These are phyloP conservation scores for Amiota mariae DNA, from an alignment of 2,888 invertebrate species.

Conservation along the genomic window DNA sequence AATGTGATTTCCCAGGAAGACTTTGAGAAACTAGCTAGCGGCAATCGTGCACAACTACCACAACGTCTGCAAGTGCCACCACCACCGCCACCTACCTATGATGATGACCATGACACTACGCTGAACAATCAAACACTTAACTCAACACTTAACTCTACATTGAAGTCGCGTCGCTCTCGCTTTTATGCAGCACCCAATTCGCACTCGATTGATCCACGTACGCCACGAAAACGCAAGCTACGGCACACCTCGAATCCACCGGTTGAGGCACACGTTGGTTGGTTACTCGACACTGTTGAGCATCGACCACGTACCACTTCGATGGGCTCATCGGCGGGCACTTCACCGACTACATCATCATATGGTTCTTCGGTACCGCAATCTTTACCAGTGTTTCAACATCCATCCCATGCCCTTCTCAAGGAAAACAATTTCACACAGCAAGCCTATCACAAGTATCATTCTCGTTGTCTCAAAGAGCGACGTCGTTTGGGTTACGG, in stretches of 20 bases:
- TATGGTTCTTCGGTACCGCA: constrained; percentile 82
- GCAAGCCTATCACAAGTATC: constrained; percentile 97
- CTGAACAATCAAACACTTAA: constrained; percentile 59
- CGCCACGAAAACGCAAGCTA: constrained; percentile 89
- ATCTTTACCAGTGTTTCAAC: constrained; percentile 92
- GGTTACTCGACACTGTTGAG: constrained; percentile 95
- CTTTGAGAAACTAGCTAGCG: constrained; percentile 85
- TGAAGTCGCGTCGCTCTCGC: constrained; percentile 78
- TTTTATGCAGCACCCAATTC: constrained; percentile 97
- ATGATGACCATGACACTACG: constrained; percentile 61
- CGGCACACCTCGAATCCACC: constrained; percentile 95
- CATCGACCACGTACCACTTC: constrained; percentile 86
- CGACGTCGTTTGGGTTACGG: constrained; percentile 94
- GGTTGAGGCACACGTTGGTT: constrained; percentile 95
- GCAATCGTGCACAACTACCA: constrained; percentile 63
- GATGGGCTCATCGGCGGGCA: constrained; percentile 86
- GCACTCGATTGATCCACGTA: constrained; percentile 77
- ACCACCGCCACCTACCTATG: constrained; percentile 81
- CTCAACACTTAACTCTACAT: constrained; percentile 56
- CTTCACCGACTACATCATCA: constrained; percentile 79
- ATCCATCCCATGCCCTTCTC: constrained; percentile 95
- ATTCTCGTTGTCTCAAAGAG: constrained; percentile 91
- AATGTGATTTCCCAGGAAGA: constrained; percentile 90
- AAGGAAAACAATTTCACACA: constrained; percentile 98
- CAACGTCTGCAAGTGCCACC: constrained; percentile 88